A percentile compares a stretch with the other conserved stretches of the same genome.
These are phyloP conservation scores for Papilio aristodemus DNA, from an alignment of 1,140 invertebrate species.

Conservation along the genomic window DNA sequence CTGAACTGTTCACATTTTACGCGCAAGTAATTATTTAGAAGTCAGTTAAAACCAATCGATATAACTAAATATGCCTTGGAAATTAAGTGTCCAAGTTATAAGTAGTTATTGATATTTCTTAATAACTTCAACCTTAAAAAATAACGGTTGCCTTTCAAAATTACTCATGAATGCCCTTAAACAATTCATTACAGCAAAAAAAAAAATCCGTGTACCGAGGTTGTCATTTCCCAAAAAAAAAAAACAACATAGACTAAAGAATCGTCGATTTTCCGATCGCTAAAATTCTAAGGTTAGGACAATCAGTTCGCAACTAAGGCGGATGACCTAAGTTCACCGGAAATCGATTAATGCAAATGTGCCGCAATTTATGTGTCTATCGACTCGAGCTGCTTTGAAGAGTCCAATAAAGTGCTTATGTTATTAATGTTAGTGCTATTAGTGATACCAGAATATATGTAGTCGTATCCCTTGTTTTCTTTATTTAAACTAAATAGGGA, in stretches of 20 bases:
- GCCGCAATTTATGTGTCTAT: constrained; percentile 15
- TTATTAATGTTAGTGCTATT: not conserved
- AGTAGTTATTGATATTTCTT: no score
- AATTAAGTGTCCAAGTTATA: no score
- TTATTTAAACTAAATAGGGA: no score
- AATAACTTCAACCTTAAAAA: no score
- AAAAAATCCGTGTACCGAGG: not conserved
- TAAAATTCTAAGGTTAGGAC: not conserved
- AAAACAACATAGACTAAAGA: not conserved
- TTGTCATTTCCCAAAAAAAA: not conserved
- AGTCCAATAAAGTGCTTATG: constrained; percentile 1
- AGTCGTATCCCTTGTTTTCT: no score
- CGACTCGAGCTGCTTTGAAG: not conserved
- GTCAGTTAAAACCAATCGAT: no score
- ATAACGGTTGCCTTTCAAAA: no score
- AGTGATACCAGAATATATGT: not conserved
- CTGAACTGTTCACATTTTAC: no score
- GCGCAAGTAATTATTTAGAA: no score
- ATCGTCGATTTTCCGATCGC: not conserved
- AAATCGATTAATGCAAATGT: constrained; percentile 18
- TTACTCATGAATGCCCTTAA: not conserved
- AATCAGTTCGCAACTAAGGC: constrained; percentile 2
- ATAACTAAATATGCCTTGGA: no score
- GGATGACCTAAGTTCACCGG: constrained; percentile 21
- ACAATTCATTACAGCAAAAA: not conserved